phyloP scores from a whole-genome alignment of 2,113 vertebrate species.

The Lagopus leucura region DNA sequence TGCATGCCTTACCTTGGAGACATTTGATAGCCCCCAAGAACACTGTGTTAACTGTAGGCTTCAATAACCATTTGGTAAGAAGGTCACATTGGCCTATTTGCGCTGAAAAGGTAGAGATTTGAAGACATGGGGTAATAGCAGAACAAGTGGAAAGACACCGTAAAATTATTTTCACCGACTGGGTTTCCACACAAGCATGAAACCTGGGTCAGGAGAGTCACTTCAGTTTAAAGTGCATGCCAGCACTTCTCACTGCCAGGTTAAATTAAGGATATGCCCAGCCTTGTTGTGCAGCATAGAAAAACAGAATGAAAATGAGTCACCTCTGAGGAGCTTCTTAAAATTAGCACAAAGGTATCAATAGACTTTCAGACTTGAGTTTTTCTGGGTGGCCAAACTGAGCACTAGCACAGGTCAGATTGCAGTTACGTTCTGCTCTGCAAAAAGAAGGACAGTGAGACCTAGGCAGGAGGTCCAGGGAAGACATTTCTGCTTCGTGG shows the following conservation, averaged over 20 bases:
- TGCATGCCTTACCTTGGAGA: conserved; percentile 54
- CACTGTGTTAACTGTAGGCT: conserved; percentile 20
- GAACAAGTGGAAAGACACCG: conserved; percentile 9
- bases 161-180: neutral
- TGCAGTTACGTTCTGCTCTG: neutral
- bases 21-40: conserved; percentile 43
- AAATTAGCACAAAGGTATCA: neutral
- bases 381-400: neutral
- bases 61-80: neutral
- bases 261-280: neutral
- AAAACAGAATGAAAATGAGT: neutral
- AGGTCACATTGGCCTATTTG: conserved; percentile 5
- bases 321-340: neutral
- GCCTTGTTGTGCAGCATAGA: neutral
- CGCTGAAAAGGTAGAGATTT: conserved; percentile 3
- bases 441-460: neutral
- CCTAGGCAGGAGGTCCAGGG: neutral
- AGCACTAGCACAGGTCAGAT: neutral
- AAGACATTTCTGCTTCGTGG: neutral
- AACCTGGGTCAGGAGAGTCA: conserved; percentile 5
- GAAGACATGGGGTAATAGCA: neutral
- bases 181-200: neutral
- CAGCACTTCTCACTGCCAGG: neutral
- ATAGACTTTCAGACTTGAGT: neutral
- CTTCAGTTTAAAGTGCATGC: neutral